Conservation (phyloP, 2,888 invertebrate species). For the Malachius bipustulatus region DNA sequence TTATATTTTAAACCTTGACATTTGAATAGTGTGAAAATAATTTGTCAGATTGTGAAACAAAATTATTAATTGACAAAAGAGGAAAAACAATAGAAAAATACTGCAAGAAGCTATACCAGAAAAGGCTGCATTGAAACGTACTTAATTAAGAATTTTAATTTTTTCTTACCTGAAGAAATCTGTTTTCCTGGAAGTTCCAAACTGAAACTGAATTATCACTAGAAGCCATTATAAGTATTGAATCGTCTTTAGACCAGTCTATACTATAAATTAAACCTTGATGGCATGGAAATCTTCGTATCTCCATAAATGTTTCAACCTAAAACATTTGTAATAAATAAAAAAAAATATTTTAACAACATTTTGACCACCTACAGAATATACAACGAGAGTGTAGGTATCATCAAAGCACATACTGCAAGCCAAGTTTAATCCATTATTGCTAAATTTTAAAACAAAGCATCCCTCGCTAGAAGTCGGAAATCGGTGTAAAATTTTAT, state of each 20-base stretch:
- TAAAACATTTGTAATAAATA: conserved; percentile 18
- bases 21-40: no score
- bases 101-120: no score
- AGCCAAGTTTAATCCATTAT: conserved; percentile 42
- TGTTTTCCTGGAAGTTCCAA: conserved; percentile 41
- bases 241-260: conserved; percentile 47
- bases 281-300: conserved; percentile 41
- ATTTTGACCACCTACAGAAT: conserved; percentile 39
- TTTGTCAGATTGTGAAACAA: no score
- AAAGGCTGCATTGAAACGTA: no score
- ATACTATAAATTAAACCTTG: conserved; percentile 53
- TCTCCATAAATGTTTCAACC: conserved; percentile 23
- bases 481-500: conserved; percentile 35
- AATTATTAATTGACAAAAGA: no score
- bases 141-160: no score
- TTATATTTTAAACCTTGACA: no score
- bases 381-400: conserved; percentile 39
- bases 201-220: conserved; percentile 53
- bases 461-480: conserved; percentile 38
- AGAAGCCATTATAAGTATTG: conserved; percentile 48
- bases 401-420: conserved; percentile 41
- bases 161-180: conserved; percentile 33
- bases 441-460: conserved; percentile 39
- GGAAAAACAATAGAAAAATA: no score
- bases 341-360: no score